Evolutionary conservation across 2,113 vertebrate genomes (phyloP).

Genomic region (Cardinalis cardinalis): DNA sequence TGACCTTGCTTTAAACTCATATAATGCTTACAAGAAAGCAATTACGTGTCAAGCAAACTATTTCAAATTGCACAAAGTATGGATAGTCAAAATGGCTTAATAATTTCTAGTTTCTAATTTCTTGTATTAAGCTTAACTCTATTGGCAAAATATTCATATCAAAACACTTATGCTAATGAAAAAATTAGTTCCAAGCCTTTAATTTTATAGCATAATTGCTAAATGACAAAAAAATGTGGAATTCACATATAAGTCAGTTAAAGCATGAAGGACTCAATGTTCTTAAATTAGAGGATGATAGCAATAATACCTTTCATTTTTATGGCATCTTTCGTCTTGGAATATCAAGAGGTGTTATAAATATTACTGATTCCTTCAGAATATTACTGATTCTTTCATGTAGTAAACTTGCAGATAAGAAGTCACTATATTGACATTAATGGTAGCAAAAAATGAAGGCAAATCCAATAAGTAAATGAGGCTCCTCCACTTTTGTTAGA

Average conservation of each 20-base stretch:
- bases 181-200: slow-evolving; percentile 46
- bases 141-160: slow-evolving; percentile 54
- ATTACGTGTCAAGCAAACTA: not conserved
- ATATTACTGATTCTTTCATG: not conserved
- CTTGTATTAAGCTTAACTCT: slow-evolving; percentile 44
- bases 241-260: not conserved
- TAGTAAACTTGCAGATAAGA: not conserved
- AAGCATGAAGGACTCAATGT: not conserved
- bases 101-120: slow-evolving; percentile 29
- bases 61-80: not conserved
- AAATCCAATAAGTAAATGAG: not conserved
- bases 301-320: not conserved
- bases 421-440: not conserved
- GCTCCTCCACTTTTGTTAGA: fast-evolving
- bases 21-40: not conserved
- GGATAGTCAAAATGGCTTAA: not conserved
- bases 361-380: not conserved
- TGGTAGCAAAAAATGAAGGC: not conserved
- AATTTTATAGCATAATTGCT: slow-evolving; percentile 33
- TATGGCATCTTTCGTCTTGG: not conserved
- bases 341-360: not conserved
- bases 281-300: not conserved
- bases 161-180: slow-evolving; percentile 64
- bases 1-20: slow-evolving; percentile 6
- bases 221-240: not conserved